These are phyloP conservation scores for Diabrotica balteata DNA, from an alignment of 2,888 invertebrate genomes.

Conservation along the genomic window DNA sequence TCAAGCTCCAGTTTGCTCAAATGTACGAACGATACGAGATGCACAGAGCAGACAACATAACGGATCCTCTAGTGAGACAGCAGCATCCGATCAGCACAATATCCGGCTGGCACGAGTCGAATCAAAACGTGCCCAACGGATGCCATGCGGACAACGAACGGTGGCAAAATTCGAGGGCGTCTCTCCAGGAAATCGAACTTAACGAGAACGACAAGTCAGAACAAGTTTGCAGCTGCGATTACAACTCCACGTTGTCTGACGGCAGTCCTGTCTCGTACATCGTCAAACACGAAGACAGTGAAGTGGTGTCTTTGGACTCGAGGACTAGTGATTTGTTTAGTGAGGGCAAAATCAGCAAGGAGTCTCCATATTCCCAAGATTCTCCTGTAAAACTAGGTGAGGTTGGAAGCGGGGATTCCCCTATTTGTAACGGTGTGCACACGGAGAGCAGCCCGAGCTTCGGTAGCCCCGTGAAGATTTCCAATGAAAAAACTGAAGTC, in stretches of 20 bases:
- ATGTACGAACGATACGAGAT: slow-evolving; percentile 97
- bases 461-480: slow-evolving; percentile 54
- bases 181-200: slow-evolving; percentile 51
- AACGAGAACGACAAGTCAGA: slow-evolving; percentile 56
- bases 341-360: slow-evolving; percentile 68
- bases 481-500: slow-evolving; percentile 58
- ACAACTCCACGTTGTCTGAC: slow-evolving; percentile 61
- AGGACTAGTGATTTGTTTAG: slow-evolving; percentile 67
- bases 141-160: slow-evolving; percentile 53
- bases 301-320: slow-evolving; percentile 64
- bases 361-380: slow-evolving; percentile 65
- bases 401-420: slow-evolving; percentile 48
- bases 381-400: slow-evolving; percentile 56
- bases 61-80: slow-evolving; percentile 91
- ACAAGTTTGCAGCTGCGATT: slow-evolving; percentile 58
- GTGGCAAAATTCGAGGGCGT: slow-evolving; percentile 50
- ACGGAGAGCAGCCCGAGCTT: slow-evolving; percentile 56
- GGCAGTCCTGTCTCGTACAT: slow-evolving; percentile 63
- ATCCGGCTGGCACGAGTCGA: slow-evolving; percentile 88
- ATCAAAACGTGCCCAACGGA: slow-evolving; percentile 56
- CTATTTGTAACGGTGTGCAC: slow-evolving; percentile 60
- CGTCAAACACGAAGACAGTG: slow-evolving; percentile 61
- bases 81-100: slow-evolving; percentile 95
- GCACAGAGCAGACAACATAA: slow-evolving; percentile 92
- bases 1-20: slow-evolving; percentile 95